These are phyloP conservation scores for Semaprochilodus insignis DNA, from an alignment of 2,797 vertebrate genomes.

Conservation along the genomic window DNA sequence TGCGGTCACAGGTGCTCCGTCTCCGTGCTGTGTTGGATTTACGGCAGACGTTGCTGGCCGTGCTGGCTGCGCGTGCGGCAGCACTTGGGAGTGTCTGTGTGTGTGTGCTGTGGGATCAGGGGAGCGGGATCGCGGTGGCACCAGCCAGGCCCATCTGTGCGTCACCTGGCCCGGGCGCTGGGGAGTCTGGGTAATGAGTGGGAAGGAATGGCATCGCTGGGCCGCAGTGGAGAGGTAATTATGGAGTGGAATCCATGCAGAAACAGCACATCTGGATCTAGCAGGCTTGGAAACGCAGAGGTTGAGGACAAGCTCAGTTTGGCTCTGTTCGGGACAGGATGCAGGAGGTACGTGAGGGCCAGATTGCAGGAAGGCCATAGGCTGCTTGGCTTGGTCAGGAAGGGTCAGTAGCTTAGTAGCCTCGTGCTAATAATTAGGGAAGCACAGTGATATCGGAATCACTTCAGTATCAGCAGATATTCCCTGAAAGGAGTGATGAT, in stretches of 20 bases:
- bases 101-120: conserved; percentile 42
- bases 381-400: background rate
- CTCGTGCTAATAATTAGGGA: background rate
- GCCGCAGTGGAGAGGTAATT: conserved; percentile 81
- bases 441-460: too few species aligned
- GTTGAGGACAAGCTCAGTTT: conserved; percentile 53
- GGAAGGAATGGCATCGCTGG: conserved; percentile 82
- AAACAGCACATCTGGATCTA: conserved; percentile 86
- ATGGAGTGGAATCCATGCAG: conserved; percentile 85
- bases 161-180: conserved; percentile 82
- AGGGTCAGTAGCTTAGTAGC: background rate
- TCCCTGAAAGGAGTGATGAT: too few species aligned
- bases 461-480: too few species aligned
- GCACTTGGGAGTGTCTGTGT: background rate
- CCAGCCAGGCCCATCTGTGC: conserved; percentile 83
- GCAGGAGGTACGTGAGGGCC: background rate
- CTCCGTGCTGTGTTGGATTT: background rate
- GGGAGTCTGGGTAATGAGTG: conserved; percentile 82
- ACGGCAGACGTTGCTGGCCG: conserved; percentile 34
- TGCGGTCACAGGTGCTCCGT: background rate
- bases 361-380: background rate
- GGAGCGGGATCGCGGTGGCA: conserved; percentile 61
- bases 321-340: background rate
- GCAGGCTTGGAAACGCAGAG: conserved; percentile 47
- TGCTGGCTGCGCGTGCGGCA: background rate